phyloP scores from a whole-genome alignment of 2,888 invertebrate species.

The Stenodema calcarata region DNA sequence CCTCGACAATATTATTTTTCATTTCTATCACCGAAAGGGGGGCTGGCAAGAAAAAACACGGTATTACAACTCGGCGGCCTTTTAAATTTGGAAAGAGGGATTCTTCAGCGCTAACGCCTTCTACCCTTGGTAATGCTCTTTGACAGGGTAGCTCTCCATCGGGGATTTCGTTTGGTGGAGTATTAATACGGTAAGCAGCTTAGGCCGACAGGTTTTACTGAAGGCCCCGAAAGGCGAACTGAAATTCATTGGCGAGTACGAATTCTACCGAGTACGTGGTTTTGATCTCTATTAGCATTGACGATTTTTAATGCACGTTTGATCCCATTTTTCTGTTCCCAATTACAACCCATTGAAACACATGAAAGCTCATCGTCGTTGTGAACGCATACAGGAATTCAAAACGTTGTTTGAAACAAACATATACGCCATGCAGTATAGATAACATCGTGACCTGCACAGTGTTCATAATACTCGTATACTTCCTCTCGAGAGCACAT shows the following conservation, averaged over 20 bases:
- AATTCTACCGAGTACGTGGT: too few relatives aligned
- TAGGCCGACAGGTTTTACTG: not conserved
- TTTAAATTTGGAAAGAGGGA: not conserved
- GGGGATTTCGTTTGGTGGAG: not conserved
- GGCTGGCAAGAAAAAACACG: not conserved
- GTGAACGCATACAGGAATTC: too few relatives aligned
- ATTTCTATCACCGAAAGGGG: not conserved
- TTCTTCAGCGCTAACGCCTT: not conserved
- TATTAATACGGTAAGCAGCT: not conserved
- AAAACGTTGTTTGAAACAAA: too few relatives aligned
- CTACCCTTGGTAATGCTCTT: not conserved
- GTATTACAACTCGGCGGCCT: not conserved
- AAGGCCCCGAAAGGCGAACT: not conserved
- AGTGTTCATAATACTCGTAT: too few relatives aligned
- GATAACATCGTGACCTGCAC: too few relatives aligned
- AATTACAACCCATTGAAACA: too few relatives aligned
- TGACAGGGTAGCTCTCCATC: not conserved
- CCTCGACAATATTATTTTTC: not conserved
- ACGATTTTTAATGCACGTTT: too few relatives aligned
- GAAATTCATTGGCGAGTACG: not conserved
- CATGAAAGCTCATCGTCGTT: too few relatives aligned
- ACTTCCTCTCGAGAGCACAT: too few relatives aligned
- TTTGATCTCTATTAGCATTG: too few relatives aligned
- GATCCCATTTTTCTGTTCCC: too few relatives aligned
- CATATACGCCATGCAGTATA: too few relatives aligned